These are phyloP conservation scores for Drosophila macrospina DNA, from an alignment of 2,888 invertebrate genomes.

Conservation along the genomic window DNA sequence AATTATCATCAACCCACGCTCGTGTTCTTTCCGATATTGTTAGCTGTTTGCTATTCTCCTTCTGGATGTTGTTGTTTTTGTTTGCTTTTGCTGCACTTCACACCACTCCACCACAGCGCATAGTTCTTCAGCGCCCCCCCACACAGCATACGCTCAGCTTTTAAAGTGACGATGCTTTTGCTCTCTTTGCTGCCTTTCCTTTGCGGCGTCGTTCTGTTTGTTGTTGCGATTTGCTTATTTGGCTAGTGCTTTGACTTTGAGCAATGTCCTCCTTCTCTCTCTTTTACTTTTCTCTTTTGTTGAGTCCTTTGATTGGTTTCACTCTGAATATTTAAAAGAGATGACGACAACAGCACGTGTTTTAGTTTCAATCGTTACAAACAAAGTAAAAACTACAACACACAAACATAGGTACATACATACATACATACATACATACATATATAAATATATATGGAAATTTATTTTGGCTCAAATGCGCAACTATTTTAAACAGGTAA, in stretches of 20 bases:
- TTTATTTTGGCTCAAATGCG: background rate
- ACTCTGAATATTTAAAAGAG: slow-evolving; percentile 39
- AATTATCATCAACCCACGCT: slow-evolving; percentile 16
- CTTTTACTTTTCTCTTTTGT: background rate
- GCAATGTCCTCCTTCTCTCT: slow-evolving; percentile 40
- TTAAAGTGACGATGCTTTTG: slow-evolving; percentile 32
- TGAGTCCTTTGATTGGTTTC: slow-evolving; percentile 45
- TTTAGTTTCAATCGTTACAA: slow-evolving; percentile 46
- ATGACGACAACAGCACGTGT: slow-evolving; percentile 64
- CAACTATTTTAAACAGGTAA: slow-evolving; percentile 7
- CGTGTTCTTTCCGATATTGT: slow-evolving; percentile 6
- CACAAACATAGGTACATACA: too few relatives aligned
- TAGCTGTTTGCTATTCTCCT: slow-evolving; percentile 4
- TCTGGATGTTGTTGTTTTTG: slow-evolving; percentile 10
- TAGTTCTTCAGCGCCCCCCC: slow-evolving; percentile 11
- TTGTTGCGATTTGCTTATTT: slow-evolving; percentile 41
- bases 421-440: background rate
- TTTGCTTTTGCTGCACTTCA: slow-evolving; percentile 31
- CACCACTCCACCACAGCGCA: slow-evolving; percentile 18
- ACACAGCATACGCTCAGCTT: slow-evolving; percentile 57
- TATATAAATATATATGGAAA: background rate
- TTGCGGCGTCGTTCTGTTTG: slow-evolving; percentile 32
- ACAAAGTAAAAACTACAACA: slow-evolving; percentile 34
- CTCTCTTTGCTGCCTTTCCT: slow-evolving; percentile 29
- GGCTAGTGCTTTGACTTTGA: slow-evolving; percentile 48